These are phyloP conservation scores for Tyria jacobaeae DNA, from an alignment of 2,888 invertebrate species.

Conservation along the genomic window DNA sequence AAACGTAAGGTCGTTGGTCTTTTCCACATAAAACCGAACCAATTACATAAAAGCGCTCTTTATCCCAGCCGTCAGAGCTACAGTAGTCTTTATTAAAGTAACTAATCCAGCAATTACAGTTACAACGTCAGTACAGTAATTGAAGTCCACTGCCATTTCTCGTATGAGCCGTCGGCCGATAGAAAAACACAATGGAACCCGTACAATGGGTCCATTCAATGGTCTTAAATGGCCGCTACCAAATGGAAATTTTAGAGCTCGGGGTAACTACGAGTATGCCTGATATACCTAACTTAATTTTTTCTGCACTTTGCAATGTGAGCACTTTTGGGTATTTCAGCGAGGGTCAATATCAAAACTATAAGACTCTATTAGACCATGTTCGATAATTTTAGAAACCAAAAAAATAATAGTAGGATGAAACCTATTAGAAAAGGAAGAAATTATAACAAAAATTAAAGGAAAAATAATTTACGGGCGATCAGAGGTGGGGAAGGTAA, in stretches of 20 bases:
- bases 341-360: too few species aligned
- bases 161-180: constrained; percentile 77
- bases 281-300: constrained; percentile 61
- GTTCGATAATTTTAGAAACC: too few species aligned
- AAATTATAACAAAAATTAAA: too few species aligned
- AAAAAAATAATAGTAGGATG: too few species aligned
- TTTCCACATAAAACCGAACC: constrained; percentile 6
- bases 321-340: background rate
- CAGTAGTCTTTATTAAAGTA: constrained; percentile 55
- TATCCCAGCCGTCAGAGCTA: constrained; percentile 13
- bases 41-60: constrained; percentile 30
- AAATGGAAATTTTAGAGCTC: constrained; percentile 81
- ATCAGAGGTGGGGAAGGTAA: too few species aligned
- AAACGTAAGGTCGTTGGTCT: background rate
- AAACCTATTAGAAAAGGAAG: too few species aligned
- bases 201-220: constrained; percentile 75
- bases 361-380: too few species aligned
- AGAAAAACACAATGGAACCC: constrained; percentile 79
- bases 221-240: constrained; percentile 77
- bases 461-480: too few species aligned
- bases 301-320: constrained; percentile 36
- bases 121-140: constrained; percentile 74
- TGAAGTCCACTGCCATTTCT: constrained; percentile 70
- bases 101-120: constrained; percentile 65
- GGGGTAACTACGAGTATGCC: constrained; percentile 70